These are phyloP conservation scores for Petrocephalus microphthalmus DNA, from an alignment of 2,113 vertebrate species.

Conservation along the genomic window DNA sequence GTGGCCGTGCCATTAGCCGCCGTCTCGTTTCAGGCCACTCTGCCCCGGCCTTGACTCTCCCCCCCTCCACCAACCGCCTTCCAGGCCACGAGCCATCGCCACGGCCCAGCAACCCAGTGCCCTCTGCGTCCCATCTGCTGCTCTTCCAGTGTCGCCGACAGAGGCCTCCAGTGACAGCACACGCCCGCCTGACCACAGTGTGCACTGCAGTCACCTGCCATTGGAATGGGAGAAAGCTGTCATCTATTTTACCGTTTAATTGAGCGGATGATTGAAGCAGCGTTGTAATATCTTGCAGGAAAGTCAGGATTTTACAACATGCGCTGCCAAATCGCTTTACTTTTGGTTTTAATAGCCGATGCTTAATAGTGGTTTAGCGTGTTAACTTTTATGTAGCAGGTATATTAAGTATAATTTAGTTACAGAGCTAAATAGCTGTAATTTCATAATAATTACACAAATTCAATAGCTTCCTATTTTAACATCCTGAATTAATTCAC, in stretches of 20 bases:
- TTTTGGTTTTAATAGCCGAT: not conserved
- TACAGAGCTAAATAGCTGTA: not conserved
- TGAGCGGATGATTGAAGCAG: not conserved
- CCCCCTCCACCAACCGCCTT: not conserved
- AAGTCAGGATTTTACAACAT: not conserved
- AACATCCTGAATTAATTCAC: not conserved
- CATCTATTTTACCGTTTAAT: conserved; percentile 37
- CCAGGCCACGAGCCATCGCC: not conserved
- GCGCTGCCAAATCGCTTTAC: not conserved
- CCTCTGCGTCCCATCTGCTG: conserved; percentile 35
- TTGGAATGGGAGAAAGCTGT: conserved; percentile 41
- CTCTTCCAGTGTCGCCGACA: conserved; percentile 38
- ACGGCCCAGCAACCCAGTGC: conserved; percentile 20
- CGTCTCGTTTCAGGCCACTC: not conserved
- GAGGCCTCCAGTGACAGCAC: conserved; percentile 58
- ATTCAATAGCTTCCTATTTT: not conserved
- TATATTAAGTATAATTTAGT: not conserved
- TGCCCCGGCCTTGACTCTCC: not conserved
- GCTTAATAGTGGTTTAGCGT: not conserved
- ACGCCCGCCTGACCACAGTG: conserved; percentile 42
- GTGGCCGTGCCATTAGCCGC: not conserved
- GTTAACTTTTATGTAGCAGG: not conserved
- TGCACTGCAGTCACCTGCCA: conserved; percentile 28
- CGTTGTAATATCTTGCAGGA: not conserved
- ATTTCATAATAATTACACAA: not conserved